These are phyloP conservation scores for Agrochola lychnidis DNA, from an alignment of 2,888 invertebrate genomes.

Conservation along the genomic window DNA sequence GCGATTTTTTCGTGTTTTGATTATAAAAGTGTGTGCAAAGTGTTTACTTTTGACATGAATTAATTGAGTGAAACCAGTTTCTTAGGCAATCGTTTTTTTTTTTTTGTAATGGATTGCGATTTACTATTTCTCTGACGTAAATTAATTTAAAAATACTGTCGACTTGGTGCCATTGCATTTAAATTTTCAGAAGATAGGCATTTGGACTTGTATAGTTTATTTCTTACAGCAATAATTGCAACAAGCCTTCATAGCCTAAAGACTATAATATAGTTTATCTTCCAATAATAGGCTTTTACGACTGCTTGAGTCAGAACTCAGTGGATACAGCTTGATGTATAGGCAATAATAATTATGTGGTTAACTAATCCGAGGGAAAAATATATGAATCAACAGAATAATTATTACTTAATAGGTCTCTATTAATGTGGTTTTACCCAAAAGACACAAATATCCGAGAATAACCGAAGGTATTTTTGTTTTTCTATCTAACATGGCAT, in stretches of 20 bases:
- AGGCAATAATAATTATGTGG: constrained; percentile 3
- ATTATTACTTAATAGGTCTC: not conserved
- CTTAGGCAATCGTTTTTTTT: constrained; percentile 44
- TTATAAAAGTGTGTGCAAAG: constrained; percentile 23
- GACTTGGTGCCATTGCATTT: not conserved
- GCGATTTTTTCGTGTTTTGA: constrained; percentile 29
- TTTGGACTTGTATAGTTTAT: not conserved
- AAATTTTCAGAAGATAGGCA: not conserved
- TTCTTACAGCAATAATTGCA: not conserved
- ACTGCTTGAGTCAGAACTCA: not conserved
- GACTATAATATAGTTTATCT: not conserved
- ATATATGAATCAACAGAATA: constrained; percentile 27
- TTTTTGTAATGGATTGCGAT: constrained; percentile 15
- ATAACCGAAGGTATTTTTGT: constrained; percentile 1
- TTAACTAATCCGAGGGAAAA: constrained; percentile 27
- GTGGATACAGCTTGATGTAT: not conserved
- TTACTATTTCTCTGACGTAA: constrained; percentile 30
- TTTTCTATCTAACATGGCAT: constrained; percentile 33
- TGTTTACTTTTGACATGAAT: constrained; percentile 27
- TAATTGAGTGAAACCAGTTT: constrained; percentile 51
- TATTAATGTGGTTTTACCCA: not conserved
- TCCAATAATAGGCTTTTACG: not conserved
- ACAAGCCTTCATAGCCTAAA: not conserved
- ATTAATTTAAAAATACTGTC: constrained; percentile 37
- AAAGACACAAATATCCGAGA: not conserved